Evolutionary conservation across 2,113 vertebrate species (phyloP).

Genomic region (Amphiprion percula): DNA sequence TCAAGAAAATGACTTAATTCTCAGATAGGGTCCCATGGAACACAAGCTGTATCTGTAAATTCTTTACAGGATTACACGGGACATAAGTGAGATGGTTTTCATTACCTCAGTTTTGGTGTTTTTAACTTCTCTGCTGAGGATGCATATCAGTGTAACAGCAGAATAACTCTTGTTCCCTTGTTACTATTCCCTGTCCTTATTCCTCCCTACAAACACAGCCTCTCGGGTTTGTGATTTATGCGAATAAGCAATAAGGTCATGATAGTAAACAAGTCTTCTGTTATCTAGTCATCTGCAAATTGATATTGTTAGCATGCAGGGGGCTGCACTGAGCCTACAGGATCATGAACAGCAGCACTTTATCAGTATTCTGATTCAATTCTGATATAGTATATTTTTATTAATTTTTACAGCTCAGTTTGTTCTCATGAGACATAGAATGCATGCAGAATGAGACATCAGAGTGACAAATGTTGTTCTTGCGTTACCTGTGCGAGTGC

Average conservation of each 20-base stretch:
- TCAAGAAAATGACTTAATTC: too few relatives aligned
- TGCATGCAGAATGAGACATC: slow-evolving; percentile 28
- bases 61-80: background rate
- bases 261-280: background rate
- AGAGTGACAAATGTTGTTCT: slow-evolving; percentile 33
- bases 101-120: background rate
- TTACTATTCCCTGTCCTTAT: too few relatives aligned
- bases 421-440: background rate
- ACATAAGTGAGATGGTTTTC: background rate
- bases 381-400: background rate
- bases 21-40: too few relatives aligned
- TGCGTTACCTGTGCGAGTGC: slow-evolving; percentile 23
- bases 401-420: background rate
- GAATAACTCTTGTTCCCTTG: too few relatives aligned
- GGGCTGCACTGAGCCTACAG: background rate
- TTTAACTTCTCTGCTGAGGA: background rate
- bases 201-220: background rate
- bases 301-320: slow-evolving; percentile 1
- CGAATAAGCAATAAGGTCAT: slow-evolving; percentile 14
- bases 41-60: too few relatives aligned
- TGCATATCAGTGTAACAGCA: background rate
- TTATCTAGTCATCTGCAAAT: slow-evolving; percentile 1
- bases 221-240: background rate
- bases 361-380: background rate
- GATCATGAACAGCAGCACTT: slow-evolving; percentile 21